phyloP scores from a whole-genome alignment of 2,113 vertebrate species.

The Lepisosteus osseus region DNA sequence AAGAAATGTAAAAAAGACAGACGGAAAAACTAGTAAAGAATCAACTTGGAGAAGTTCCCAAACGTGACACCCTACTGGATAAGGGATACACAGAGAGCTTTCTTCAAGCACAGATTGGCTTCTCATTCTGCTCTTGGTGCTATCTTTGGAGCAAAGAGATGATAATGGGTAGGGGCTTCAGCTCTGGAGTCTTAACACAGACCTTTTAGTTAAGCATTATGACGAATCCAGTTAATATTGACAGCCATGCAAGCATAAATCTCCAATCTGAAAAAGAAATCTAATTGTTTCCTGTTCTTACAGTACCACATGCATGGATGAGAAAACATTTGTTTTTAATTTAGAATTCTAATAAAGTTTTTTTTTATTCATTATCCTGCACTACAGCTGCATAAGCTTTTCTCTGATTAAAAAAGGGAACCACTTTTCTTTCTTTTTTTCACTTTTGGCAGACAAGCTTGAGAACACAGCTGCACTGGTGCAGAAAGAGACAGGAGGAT shows the following conservation, averaged over 20 bases:
- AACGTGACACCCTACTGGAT: too few relatives aligned
- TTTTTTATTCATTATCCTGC: conserved; percentile 16
- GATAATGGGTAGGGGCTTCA: too few relatives aligned
- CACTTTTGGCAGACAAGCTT: conserved; percentile 36
- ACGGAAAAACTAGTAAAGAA: too few relatives aligned
- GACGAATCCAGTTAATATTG: background rate
- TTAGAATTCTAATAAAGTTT: background rate
- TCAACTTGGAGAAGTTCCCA: too few relatives aligned
- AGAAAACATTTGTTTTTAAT: conserved; percentile 12
- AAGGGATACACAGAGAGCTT: too few relatives aligned
- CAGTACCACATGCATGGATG: background rate
- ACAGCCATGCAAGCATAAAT: background rate
- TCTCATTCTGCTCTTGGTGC: too few relatives aligned
- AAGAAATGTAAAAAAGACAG: too few relatives aligned
- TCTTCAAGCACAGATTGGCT: too few relatives aligned
- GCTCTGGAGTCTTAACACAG: too few relatives aligned
- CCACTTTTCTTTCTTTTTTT: conserved; percentile 28
- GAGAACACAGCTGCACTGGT: conserved; percentile 43
- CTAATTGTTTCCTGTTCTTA: conserved; percentile 9
- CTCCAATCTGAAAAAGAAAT: background rate
- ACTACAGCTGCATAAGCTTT: conserved; percentile 53
- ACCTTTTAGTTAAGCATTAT: background rate
- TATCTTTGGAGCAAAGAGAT: too few relatives aligned
- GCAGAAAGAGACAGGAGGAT: conserved; percentile 35
- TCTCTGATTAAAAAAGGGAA: conserved; percentile 23